Evolutionary conservation across 2,113 vertebrate genomes (phyloP), one percentile per base, ranked within the genome.

Genomic region (Vimba vimba): DNA sequence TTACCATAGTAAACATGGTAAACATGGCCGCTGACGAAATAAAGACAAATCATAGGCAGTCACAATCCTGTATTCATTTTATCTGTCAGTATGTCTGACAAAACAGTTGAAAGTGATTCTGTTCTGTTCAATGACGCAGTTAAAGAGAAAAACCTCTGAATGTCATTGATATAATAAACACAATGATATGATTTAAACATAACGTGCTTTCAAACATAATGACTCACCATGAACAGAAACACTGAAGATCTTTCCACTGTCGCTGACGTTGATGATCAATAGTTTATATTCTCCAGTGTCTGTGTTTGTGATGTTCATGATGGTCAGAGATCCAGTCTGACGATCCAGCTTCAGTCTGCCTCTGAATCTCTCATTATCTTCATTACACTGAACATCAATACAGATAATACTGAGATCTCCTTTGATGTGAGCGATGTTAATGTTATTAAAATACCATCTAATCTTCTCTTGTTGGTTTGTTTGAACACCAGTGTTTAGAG

Each of bases 381-480:
- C 1, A 39, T 39, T 7, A 39, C 64, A 68, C 64, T 36, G 64
- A 36, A 33, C 64, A 68, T 68, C 15, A 4, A 2, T 68, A 68
- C 64, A 68, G 64, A 6, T 36, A 1, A 0, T 0, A 68, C 64
- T 33, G 12, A 19, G 64, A 68, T 36, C 0, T 68, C 30, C 15
- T 9, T 0, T 68, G 15, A 68, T 9, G 0, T 0, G 1, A 68
- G 30, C n/a, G 7, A 68, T 68, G 27, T 0, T 1, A 9, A 0
- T 4, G 0, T 19, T 6, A 17, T 7, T 17, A 17, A 52, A 52
- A 52, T 1, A 52, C 50, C 50, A 52, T 15, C 1, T 52, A 43
- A 43, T 43, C 1, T 43, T 43, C 1, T 8, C 1, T 43, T 8
- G 39, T 43, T 2, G 7, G 39, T 43, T 43, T 2, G 1, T 1